Percentiles rank a stretch among this genome's conserved stretches.
Conservation (phyloP, 2,888 invertebrate genomes). For the Scelioninae gen. 1 region DNA sequence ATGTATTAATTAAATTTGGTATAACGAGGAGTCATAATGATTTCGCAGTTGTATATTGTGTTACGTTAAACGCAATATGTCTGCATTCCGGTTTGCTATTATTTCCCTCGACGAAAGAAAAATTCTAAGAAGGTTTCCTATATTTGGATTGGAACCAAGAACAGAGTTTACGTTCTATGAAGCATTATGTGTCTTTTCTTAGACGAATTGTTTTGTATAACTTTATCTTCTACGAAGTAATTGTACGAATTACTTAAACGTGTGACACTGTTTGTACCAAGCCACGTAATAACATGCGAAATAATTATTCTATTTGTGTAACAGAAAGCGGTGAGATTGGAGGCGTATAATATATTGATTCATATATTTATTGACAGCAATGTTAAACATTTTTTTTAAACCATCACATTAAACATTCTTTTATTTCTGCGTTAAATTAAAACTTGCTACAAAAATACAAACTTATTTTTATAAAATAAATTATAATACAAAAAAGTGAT, state of each 20-base stretch:
- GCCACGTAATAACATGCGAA: slow-evolving; percentile 18
- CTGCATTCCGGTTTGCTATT: slow-evolving; percentile 61
- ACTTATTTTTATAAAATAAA: too few relatives aligned
- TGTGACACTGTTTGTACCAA: slow-evolving; percentile 19
- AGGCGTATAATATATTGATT: too few relatives aligned
- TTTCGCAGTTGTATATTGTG: slow-evolving; percentile 30
- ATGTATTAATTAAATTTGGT: slow-evolving; percentile 44
- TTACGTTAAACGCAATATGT: slow-evolving; percentile 50
- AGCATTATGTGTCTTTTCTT: slow-evolving; percentile 23
- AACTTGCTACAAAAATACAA: too few relatives aligned
- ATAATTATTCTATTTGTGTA: slow-evolving; percentile 1
- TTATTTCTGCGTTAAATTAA: too few relatives aligned
- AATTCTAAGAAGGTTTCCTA: slow-evolving; percentile 29
- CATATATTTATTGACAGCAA: not conserved
- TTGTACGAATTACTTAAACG: slow-evolving; percentile 22
- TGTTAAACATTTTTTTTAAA: too few relatives aligned
- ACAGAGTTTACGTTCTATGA: slow-evolving; percentile 15
- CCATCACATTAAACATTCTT: too few relatives aligned
- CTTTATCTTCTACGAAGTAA: slow-evolving; percentile 22
- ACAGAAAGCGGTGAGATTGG: not conserved
- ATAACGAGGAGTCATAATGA: slow-evolving; percentile 49
- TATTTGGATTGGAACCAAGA: slow-evolving; percentile 32
- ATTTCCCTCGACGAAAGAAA: slow-evolving; percentile 44
- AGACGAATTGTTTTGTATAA: slow-evolving; percentile 42
- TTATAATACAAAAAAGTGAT: too few relatives aligned